Base-by-base conservation (phyloP, 2,797 vertebrate species). In the Centropyge bicolor region DNA sequence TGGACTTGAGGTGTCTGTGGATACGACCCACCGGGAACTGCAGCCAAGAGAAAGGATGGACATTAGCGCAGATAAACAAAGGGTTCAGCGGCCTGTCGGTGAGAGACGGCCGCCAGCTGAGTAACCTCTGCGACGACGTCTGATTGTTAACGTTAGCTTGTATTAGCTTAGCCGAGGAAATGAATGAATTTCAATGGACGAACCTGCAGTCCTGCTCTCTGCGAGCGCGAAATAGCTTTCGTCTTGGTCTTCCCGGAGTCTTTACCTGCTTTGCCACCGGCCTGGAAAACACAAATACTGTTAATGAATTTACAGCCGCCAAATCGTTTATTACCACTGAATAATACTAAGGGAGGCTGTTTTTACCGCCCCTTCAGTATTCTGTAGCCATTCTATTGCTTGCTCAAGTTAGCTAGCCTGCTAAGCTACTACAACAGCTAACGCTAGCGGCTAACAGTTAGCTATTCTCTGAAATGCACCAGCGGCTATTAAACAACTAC, bases 241-340 rank as follows among this genome's bases (percentile, higher is more conserved):
- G 98, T 97, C 93, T 98, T 98, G 74, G 98, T 97, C 93, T 99
- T 99, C 54, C 97, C 97, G 19, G 97, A 98, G 92, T 98, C 98
- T 79, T 99, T 99, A 0, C 98, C 98, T 71, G 97, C 97, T 91
- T 99, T 99, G 1, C 98, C 97, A 63, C 97, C 98, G 93, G 97
- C 97, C 98, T 98, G 86, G 0, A 71, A 78, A 41, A 88, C 24
- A 87, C 1, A 1, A 3, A 66, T 0, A 70, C 0, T 0, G 24
- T 41, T 27, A 11, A 1, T 60, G 10, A 41, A 2, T 5, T 4
- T 5, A 0, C 14, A 0, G 5, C 0, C 8, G 2, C 4, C 3
- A 7, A 5, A n/a, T 27, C 6, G 0, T 3, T 0, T 1, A 7
- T 12, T 3, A 5, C 6, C 0, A 1, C 1, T 1, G 0, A 38